Base-by-base conservation (phyloP, 2,113 vertebrate genomes). In the Phaethornis superciliosus region DNA sequence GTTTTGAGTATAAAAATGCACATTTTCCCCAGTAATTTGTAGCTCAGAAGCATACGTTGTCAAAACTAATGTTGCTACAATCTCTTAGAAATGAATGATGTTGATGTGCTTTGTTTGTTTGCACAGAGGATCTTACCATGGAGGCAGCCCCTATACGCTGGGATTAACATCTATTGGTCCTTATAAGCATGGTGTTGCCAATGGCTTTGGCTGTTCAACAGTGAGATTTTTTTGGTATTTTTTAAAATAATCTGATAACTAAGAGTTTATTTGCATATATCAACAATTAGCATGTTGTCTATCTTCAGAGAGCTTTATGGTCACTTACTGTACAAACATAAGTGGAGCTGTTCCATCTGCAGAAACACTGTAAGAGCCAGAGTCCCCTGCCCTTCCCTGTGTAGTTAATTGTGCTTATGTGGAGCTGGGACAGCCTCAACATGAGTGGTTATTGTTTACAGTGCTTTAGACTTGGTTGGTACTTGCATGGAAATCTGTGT, bases 61-160 rank as follows among this genome's bases (percentile, higher is more conserved):
- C 23, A 30, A 56, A 92, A 85, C 7, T 58, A 28, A 35, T 74
- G 10, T 8, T 89, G 28, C 30, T 49, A 15, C 42, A 72, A 23
- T 40, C 27, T 26, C 20, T 44, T 74, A n/a, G 59, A 92, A 93
- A 65, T 88, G 35, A 92, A 15, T 52, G 28, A 68, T 63, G 23
- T 84, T 81, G n/a, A 15, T 76, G 10, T 94, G 10, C 69, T 85
- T 92, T 68, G 14, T 84, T 62, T 94, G 12, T 93, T 97, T 95
- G 55, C 54, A 40, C 96, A 99, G 99, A 92, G 99, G 99, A 32
- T 98, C 97, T 5, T 99, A 99, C 95, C 99, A 99, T 1, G 99
- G 99, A 70, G 95, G 97, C 63, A 99, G 98, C 85, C 97, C 98
- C 30, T 98, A 97, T 49, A 65, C 98, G 0, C 94, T 99, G 89